Evolutionary conservation across 2,888 invertebrate genomes (phyloP), one percentile per base, ranked within the genome.

Genomic region (Oligia fasciuncula): DNA sequence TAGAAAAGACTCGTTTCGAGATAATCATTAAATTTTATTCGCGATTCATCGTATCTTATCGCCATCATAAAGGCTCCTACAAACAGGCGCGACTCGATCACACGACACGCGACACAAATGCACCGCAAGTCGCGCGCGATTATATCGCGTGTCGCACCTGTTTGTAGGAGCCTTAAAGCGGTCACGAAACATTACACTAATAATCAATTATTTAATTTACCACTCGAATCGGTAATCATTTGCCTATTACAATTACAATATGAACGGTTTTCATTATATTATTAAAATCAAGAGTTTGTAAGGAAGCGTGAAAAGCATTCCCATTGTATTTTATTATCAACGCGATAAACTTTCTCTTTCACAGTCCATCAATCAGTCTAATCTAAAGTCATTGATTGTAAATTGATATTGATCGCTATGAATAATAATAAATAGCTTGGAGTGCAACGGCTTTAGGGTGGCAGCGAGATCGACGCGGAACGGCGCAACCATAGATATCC

Each of bases 341-440:
- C 11, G 57, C 46, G 57, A 68, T n/a, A 35, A 71, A 51, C 57
- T 51, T 66, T 81, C 68, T 65, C 57, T 68, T 68, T 70, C 29
- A 71, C n/a, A 63, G 49, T n/a, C 23, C 17, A 67, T 83, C 57
- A 67, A 74, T 76, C 60, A 73, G 43, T 54, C 4, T 40, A 70
- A 77, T 83, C 29, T 57, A 49, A 69, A 75, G 43, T 62, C 35
- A 66, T 65, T 66, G 40, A 75, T 71, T 81, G 46, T 40, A 35
- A 35, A 83, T 69, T 72, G 35, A 62, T 74, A 72, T 72, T 77
- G 51, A 82, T 69, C 35, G 72, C 17, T 63, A 72, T 73, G 40
- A n/a, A 13, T 63, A 60, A 40, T 5, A 60, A 54, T 19, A 29
- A 51, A 73, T 69, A 62, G 17, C 14, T 62, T 51, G 8, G 2